Evolutionary conservation across 1,140 invertebrate genomes (phyloP), one percentile per base, ranked within the genome.

Genomic region (Panulirus ornatus): DNA sequence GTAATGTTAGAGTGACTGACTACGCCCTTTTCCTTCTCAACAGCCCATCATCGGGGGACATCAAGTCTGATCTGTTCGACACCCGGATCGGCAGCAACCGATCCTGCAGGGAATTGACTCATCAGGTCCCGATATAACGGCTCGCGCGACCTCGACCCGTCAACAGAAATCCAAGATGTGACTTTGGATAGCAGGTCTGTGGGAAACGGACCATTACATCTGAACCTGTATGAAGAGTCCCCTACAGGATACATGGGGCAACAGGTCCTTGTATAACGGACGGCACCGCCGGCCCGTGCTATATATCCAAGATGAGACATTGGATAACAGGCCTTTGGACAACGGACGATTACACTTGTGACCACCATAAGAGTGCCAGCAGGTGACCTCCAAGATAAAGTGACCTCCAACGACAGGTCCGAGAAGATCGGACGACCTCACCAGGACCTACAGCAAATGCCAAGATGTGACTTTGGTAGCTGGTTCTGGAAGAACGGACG

Each of bases 151-250:
- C 27, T 66, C 58, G 58, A 30, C 58, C 58, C 58, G 58, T 66
- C 6, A 66, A 66, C 1, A 66, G 58, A 66, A 66, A 66, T 66
- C 58, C 58, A 66, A 66, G 58, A 66, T 66, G 58, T 66, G 58
- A 66, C 58, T 66, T 66, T 66, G 58, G 58, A 66, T 66, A 66
- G 58, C 58, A 66, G 58, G 58, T 66, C n/a, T 66, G 58, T 66
- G 58, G 58, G 6, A 30, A 22, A 11, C 58, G 58, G n/a, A 66
- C 58, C n/a, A 6, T 66, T 66, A 66, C 58, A 34, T 30, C 58
- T 66, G n/a, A 66, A 66, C 58, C 58, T 66, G 58, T 5, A 66
- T 66, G 58, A 27, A 8, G 58, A 66, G 58, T 1, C 5, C 11
- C 58, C 58, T 30, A 66, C 58, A 30, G 58, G 58, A 30, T 6